These are phyloP conservation scores for Parnassius orleans DNA, from an alignment of 2,888 invertebrate genomes.

Conservation along the genomic window DNA sequence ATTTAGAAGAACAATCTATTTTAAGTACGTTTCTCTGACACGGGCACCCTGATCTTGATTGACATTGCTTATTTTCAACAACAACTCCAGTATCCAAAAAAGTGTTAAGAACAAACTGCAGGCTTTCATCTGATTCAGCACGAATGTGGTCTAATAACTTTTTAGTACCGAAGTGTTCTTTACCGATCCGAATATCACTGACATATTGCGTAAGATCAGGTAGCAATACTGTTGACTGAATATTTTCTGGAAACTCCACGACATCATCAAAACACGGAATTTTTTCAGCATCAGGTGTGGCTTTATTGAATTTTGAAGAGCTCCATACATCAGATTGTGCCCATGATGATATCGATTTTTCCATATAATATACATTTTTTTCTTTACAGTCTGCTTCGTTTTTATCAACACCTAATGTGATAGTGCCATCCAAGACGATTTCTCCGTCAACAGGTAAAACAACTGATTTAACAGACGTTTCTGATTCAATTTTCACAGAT, in stretches of 20 bases:
- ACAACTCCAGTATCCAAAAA: conserved; percentile 39
- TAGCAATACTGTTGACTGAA: conserved; percentile 49
- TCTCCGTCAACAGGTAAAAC: conserved; percentile 67
- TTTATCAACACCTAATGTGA: conserved; percentile 48
- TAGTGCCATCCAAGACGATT: conserved; percentile 54
- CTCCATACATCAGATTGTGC: conserved; percentile 67
- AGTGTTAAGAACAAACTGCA: conserved; percentile 49
- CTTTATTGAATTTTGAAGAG: conserved; percentile 61
- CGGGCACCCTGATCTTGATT: conserved; percentile 55
- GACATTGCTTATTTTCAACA: conserved; percentile 35
- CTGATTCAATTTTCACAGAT: conserved; percentile 48
- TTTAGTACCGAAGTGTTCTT: conserved; percentile 18
- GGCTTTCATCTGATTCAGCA: conserved; percentile 33
- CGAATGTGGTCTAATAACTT: conserved; percentile 32
- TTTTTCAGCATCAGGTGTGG: conserved; percentile 73
- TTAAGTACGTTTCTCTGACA: conserved; percentile 50
- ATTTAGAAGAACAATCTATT: conserved; percentile 58
- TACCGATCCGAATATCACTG: conserved; percentile 42
- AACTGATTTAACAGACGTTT: conserved; percentile 48
- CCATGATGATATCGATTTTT: conserved; percentile 57
- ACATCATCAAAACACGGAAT: conserved; percentile 71
- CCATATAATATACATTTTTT: conserved; percentile 53
- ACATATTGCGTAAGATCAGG: conserved; percentile 51
- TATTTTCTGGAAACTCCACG: conserved; percentile 57
- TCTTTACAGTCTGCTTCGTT: conserved; percentile 47